phyloP scores from a whole-genome alignment of 2,797 vertebrate genomes.

The Siniperca obscura region DNA sequence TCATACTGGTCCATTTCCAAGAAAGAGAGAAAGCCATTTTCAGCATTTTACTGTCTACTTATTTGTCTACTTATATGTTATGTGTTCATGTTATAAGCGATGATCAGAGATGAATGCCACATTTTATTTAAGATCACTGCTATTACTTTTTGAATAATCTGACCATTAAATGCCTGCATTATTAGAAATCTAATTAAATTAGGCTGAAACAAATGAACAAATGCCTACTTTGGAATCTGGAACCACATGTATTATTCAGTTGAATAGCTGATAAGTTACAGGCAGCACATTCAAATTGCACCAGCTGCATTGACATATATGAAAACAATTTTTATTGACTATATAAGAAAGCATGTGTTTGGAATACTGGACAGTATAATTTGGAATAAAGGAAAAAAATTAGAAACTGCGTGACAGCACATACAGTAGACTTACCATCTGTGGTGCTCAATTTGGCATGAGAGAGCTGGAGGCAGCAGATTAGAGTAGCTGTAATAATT shows the following conservation, averaged over 20 bases:
- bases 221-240: not conserved
- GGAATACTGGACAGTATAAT: not conserved
- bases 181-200: not conserved
- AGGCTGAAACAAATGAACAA: not conserved
- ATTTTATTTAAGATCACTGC: not conserved
- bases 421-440: conserved; percentile 12
- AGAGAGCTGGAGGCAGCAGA: not conserved
- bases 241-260: not conserved
- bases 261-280: not conserved
- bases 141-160: not conserved
- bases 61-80: too few relatives aligned
- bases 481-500: not conserved
- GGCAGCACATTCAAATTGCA: not conserved
- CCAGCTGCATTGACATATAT: not conserved
- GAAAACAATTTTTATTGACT: not conserved
- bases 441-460: not conserved
- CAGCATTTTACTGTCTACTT: not conserved
- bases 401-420: conserved; percentile 2
- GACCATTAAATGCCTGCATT: not conserved
- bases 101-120: not conserved
- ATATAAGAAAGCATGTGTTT: not conserved
- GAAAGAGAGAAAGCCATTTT: not conserved
- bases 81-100: not conserved
- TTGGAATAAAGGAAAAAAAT: conserved; percentile 1
- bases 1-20: not conserved